Evolutionary conservation across 2,113 vertebrate species (phyloP), one percentile per base, ranked within the genome.

Genomic region (Ginglymostoma cirratum): DNA sequence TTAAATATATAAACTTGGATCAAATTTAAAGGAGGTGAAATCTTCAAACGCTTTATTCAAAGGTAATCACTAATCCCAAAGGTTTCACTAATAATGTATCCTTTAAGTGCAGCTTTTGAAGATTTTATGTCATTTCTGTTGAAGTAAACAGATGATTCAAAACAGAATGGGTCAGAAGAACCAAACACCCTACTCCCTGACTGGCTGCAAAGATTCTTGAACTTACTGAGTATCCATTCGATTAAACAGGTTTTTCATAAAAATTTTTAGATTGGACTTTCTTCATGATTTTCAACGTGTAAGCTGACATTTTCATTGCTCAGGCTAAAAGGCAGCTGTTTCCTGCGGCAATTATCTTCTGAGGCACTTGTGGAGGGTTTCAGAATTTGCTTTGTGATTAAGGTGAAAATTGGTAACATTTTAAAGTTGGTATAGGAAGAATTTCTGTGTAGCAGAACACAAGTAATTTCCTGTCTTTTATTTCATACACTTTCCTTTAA

Each of bases 401-500:
- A 34, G 24, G 27, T 34, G 27, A 95, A 23, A 48, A 45, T 42
- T 24, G 65, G 21, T 66, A 38, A 70, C 42, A 69, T 70, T 70
- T 94, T 94, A 48, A 70, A 21, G 24, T 95, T 95, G 94, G 12
- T 95, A 52, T 23, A 76, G 69, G 42, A 55, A 92, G 89, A 72
- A 72, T 76, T 95, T 95, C 42, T 21, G 3, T 52, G 42, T 34
- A 95, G 94, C 38, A 72, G 72, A 42, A 95, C 52, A 70, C 24
- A 30, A 70, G 52, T 48, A 76, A 70, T 95, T 95, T 95, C 94
- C 94, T 72, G 42, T 45, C 69, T 72, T 95, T 95, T 52, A 72
- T 27, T 72, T 95, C 5, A 69, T 23, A 1, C 12, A 30, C 42
- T 95, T 66, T 92, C 89, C 94, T 95, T 70, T 76, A 72, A 66